A percentile compares a stretch with the other conserved stretches of the same genome.
phyloP scores from a whole-genome alignment of 2,113 vertebrate species.

The Hepsetus odoe region DNA sequence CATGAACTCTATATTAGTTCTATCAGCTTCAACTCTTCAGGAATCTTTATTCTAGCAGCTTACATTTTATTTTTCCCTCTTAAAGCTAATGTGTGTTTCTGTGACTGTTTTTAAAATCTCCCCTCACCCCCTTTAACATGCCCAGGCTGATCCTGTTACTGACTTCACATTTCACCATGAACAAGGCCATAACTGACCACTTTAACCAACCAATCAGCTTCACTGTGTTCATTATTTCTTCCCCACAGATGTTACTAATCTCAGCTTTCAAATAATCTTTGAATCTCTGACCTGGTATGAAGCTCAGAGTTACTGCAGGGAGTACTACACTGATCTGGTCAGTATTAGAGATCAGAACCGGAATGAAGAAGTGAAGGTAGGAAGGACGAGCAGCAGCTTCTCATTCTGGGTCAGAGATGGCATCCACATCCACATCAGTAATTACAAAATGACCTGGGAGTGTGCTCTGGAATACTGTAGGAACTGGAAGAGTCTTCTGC shows the following conservation, averaged over 20 bases:
- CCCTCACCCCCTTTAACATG: no score
- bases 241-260: neutral
- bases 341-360: no score
- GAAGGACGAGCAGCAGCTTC: fast-evolving
- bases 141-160: no score
- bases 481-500: conserved; percentile 12
- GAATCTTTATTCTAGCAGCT: no score
- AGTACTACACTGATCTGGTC: neutral
- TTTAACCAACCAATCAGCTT: no score
- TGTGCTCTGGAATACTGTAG: conserved; percentile 54
- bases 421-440: conserved; percentile 43
- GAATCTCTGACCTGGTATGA: conserved; percentile 47
- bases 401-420: conserved; percentile 68
- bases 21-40: no score
- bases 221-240: neutral
- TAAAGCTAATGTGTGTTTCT: no score
- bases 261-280: neutral
- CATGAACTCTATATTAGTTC: no score
- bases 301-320: conserved; percentile 59
- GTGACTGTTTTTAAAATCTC: no score
- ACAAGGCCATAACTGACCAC: no score
- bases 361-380: neutral
- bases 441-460: conserved; percentile 32
- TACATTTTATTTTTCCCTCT: no score
- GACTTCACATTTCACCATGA: no score